These are phyloP conservation scores for Blera fallax DNA, from an alignment of 2,888 invertebrate genomes.

Conservation along the genomic window DNA sequence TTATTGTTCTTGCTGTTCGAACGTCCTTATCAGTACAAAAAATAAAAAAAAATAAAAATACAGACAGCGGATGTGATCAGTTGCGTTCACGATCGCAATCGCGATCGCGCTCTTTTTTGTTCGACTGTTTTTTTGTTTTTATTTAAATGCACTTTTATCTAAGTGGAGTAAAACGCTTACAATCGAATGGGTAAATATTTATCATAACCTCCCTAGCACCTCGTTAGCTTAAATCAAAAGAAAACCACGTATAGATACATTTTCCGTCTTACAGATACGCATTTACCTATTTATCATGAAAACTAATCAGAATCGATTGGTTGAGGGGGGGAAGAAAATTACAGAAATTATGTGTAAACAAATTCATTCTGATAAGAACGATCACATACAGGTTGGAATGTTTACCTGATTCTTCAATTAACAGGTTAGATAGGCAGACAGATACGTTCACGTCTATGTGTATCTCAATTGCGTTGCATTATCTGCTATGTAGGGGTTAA, in stretches of 20 bases:
- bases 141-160: constrained; percentile 51
- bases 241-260: constrained; percentile 1
- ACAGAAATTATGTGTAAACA: constrained; percentile 57
- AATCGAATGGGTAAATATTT: constrained; percentile 64
- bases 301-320: constrained; percentile 54
- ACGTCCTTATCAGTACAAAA: constrained; percentile 33
- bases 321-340: not conserved
- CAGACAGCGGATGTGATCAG: constrained; percentile 29
- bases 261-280: constrained; percentile 28
- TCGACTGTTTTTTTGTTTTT: constrained; percentile 17
- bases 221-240: constrained; percentile 14
- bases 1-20: constrained; percentile 19
- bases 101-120: constrained; percentile 30
- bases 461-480: constrained; percentile 54
- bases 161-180: constrained; percentile 62
- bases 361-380: constrained; percentile 63
- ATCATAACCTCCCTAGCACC: not conserved
- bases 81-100: constrained; percentile 21
- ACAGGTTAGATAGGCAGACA: constrained; percentile 56
- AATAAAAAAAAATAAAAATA: not conserved
- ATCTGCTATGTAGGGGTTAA: constrained; percentile 31
- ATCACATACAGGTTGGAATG: constrained; percentile 50
- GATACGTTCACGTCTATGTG: constrained; percentile 4
- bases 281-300: constrained; percentile 32
- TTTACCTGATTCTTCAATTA: constrained; percentile 71